These are phyloP conservation scores for Jacana jacana DNA, from an alignment of 2,113 vertebrate species.

Conservation along the genomic window DNA sequence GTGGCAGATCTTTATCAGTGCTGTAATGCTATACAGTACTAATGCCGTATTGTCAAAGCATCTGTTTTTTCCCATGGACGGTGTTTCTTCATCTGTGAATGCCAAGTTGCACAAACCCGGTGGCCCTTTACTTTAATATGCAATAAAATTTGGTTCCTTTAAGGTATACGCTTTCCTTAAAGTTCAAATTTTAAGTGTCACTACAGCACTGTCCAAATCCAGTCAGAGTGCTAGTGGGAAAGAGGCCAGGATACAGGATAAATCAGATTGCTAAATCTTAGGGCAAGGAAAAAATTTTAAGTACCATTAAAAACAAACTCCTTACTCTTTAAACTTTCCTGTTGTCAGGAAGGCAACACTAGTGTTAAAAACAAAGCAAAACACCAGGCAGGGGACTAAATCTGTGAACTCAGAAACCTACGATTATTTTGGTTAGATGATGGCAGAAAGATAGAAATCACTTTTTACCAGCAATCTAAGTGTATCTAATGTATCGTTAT, in stretches of 20 bases:
- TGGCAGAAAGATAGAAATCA: background rate
- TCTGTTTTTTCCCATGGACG: background rate
- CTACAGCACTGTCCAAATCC: background rate
- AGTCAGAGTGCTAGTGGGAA: background rate
- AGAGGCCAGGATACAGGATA: background rate
- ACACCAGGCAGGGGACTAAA: background rate
- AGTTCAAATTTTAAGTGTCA: background rate
- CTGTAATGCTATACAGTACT: background rate
- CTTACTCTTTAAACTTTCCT: background rate
- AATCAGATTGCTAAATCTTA: background rate
- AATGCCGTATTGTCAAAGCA: background rate
- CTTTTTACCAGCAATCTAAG: background rate
- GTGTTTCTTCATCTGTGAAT: background rate
- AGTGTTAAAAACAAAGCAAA: background rate
- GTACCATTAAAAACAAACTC: background rate
- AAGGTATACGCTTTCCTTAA: background rate
- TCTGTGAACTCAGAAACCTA: background rate
- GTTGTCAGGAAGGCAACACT: background rate
- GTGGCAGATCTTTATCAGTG: constrained; percentile 1
- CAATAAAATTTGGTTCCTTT: background rate
- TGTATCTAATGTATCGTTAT: background rate
- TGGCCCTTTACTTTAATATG: background rate
- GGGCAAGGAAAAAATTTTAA: background rate
- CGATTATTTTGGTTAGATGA: background rate
- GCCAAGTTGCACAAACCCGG: background rate